phyloP scores from a whole-genome alignment of 2,113 vertebrate genomes.

The Xiphophorus maculatus region DNA sequence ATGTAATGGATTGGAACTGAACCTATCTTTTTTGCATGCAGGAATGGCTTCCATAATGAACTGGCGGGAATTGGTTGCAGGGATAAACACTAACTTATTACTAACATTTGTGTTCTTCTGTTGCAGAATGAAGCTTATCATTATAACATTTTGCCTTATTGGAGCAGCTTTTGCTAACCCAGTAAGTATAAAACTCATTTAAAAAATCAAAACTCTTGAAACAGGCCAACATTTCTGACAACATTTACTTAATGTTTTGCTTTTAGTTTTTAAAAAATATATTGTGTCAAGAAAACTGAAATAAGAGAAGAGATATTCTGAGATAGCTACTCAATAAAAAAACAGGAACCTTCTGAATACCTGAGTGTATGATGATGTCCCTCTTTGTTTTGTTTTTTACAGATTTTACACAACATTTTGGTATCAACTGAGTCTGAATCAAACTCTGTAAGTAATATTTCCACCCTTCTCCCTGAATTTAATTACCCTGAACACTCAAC shows the following conservation, averaged over 20 bases:
- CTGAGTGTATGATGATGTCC: not conserved
- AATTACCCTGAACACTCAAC: not conserved
- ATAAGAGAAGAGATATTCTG: not conserved
- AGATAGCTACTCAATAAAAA: not conserved
- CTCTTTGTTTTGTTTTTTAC: conserved; percentile 21
- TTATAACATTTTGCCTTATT: conserved; percentile 67
- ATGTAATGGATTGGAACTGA: not conserved
- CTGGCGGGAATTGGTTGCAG: not conserved
- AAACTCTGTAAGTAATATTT: conserved; percentile 63
- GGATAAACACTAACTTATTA: not conserved
- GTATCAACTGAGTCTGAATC: conserved; percentile 46
- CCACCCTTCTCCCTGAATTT: not conserved
- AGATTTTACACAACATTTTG: conserved; percentile 61
- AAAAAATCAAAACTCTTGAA: not conserved
- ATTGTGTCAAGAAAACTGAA: no score
- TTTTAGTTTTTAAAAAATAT: not conserved
- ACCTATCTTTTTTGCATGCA: not conserved
- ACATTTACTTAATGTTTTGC: not conserved
- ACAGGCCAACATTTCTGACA: not conserved
- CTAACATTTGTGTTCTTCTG: conserved; percentile 1
- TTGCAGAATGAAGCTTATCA: conserved; percentile 65
- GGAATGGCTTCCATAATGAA: no score
- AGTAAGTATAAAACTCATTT: conserved; percentile 59
- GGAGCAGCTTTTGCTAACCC: conserved; percentile 67
- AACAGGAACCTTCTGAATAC: not conserved